Percentiles rank a stretch among this genome's conserved stretches.
Conservation (phyloP, 2,113 vertebrate genomes). For the Neogobius melanostomus region DNA sequence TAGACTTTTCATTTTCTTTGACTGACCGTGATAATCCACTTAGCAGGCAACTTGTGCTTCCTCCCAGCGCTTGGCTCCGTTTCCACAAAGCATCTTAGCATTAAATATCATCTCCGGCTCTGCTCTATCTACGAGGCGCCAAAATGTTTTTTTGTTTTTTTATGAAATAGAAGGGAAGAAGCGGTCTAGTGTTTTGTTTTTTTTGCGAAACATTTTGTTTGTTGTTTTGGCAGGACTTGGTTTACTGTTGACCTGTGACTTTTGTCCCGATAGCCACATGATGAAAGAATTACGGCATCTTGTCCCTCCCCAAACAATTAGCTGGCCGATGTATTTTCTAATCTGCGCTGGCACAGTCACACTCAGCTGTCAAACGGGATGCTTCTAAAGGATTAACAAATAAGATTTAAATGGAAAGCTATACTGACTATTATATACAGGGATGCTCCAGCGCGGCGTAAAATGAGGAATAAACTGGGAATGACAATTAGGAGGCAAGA, state of each 20-base stretch:
- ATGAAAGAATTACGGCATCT: background rate
- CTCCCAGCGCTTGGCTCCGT: constrained; percentile 25
- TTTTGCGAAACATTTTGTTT: constrained; percentile 12
- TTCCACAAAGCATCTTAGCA: constrained; percentile 38
- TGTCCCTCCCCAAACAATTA: constrained; percentile 2
- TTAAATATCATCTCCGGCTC: constrained; percentile 28
- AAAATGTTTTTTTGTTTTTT: constrained; percentile 8
- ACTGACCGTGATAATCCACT: constrained; percentile 45
- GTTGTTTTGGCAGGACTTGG: constrained; percentile 19
- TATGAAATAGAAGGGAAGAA: constrained; percentile 2
- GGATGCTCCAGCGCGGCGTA: background rate
- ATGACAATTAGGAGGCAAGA: background rate
- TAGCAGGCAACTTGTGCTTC: constrained; percentile 24
- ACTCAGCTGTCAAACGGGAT: constrained; percentile 1
- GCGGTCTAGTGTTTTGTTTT: constrained; percentile 25
- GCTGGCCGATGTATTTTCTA: background rate
- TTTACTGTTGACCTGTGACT: constrained; percentile 29
- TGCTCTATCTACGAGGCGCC: background rate
- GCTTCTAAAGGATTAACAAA: constrained; percentile 1
- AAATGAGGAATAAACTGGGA: background rate
- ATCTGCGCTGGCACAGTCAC: constrained; percentile 8
- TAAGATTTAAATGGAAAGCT: constrained; percentile 8
- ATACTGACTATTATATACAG: background rate
- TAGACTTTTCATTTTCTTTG: constrained; percentile 43
- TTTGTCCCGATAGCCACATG: constrained; percentile 21